A percentile compares a stretch with the other conserved stretches of the same genome.
These are phyloP conservation scores for Perodicticus potto DNA, from an alignment of 2,797 vertebrate species.

Conservation along the genomic window DNA sequence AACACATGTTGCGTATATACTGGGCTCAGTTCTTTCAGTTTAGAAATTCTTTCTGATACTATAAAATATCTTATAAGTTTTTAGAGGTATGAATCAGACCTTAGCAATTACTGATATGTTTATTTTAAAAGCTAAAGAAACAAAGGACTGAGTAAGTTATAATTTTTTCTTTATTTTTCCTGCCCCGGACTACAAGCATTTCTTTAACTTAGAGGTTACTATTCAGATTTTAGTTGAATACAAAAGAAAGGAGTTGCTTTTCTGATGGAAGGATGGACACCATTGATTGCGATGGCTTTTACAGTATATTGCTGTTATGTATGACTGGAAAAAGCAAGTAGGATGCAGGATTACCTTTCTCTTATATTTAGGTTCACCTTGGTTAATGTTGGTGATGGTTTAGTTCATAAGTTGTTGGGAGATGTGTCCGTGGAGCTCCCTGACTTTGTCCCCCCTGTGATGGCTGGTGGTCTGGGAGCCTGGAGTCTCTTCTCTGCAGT, in stretches of 20 bases:
- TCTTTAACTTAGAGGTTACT: neutral
- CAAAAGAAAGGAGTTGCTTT: neutral
- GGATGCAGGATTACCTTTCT: neutral
- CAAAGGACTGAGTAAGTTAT: neutral
- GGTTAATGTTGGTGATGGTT: neutral
- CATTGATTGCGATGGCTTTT: neutral
- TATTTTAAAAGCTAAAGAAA: constrained; percentile 18
- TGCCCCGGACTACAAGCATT: neutral
- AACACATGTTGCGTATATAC: neutral
- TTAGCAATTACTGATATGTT: neutral
- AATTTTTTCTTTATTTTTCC: neutral
- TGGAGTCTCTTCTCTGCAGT: constrained; percentile 73
- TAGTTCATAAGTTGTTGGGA: neutral
- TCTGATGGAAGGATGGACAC: neutral
- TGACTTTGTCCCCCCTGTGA: neutral
- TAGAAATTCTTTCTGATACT: neutral
- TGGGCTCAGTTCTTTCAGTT: neutral
- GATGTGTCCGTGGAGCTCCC: neutral
- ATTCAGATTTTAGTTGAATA: neutral
- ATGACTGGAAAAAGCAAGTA: neutral
- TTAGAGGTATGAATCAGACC: neutral
- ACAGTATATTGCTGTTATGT: neutral
- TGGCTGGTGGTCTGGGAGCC: neutral
- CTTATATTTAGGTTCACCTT: neutral
- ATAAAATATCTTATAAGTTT: neutral